Evolutionary conservation across 2,888 invertebrate species (phyloP).

Genomic region (Eupithecia subfuscata): DNA sequence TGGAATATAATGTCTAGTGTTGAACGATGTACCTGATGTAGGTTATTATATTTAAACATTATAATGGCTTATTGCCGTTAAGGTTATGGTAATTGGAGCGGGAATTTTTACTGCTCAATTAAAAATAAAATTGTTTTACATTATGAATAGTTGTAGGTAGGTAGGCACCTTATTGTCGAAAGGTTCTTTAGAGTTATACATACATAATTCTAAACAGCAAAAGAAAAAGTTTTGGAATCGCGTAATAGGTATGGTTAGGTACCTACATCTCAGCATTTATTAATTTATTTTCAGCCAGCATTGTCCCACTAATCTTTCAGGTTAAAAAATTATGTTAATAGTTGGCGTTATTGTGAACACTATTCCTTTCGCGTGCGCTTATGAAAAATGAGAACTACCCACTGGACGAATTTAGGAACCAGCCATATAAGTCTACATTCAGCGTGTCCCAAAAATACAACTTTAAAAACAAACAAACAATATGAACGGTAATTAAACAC

Average conservation of each 20-base stretch:
- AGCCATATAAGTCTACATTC: background rate
- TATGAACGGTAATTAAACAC: conserved; percentile 41
- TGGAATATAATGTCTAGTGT: background rate
- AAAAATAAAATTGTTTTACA: background rate
- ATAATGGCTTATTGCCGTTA: background rate
- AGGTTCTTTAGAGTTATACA: background rate
- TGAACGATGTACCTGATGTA: background rate
- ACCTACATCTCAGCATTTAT: background rate
- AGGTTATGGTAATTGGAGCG: too few relatives aligned
- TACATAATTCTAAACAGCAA: too few relatives aligned
- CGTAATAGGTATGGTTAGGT: too few relatives aligned
- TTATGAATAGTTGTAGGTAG: background rate
- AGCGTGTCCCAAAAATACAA: background rate
- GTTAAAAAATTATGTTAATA: background rate
- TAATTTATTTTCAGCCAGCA: background rate
- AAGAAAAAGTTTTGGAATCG: background rate
- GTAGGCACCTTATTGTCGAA: background rate
- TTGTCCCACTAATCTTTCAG: background rate
- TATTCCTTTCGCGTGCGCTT: conserved; percentile 1
- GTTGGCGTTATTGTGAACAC: background rate
- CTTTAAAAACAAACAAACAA: conserved; percentile 35
- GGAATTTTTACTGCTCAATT: too few relatives aligned
- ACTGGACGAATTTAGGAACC: background rate
- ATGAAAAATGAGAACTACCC: background rate
- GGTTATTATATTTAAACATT: background rate